phyloP scores from a whole-genome alignment of 2,113 vertebrate genomes.

The Podarcis raffonei region DNA sequence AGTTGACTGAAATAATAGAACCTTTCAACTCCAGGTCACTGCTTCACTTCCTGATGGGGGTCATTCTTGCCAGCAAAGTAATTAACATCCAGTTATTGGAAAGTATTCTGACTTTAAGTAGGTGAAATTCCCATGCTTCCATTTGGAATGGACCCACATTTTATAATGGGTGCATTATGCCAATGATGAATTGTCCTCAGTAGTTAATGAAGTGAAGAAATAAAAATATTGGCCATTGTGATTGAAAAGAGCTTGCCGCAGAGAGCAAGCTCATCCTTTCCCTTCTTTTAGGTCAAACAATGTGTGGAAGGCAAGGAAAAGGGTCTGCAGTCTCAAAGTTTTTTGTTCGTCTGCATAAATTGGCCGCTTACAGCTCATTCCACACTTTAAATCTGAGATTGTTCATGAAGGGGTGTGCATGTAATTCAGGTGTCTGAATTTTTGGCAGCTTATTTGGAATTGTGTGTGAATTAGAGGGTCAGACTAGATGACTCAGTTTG shows the following conservation, averaged over 20 bases:
- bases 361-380: background rate
- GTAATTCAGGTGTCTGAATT: too few relatives aligned
- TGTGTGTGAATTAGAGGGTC: background rate
- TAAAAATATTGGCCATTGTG: background rate
- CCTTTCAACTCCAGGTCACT: background rate
- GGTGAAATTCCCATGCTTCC: background rate
- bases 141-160: background rate
- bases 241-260: too few relatives aligned
- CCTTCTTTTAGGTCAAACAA: background rate
- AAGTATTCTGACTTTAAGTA: background rate
- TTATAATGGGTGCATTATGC: background rate
- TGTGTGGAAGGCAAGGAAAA: background rate
- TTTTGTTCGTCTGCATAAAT: background rate
- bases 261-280: background rate
- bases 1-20: background rate
- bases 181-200: background rate
- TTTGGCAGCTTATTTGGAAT: background rate
- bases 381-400: too few relatives aligned
- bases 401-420: too few relatives aligned
- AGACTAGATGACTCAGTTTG: background rate
- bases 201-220: background rate
- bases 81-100: background rate
- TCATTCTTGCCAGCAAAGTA: background rate
- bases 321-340: background rate
- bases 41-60: background rate